phyloP scores from a whole-genome alignment of 2,797 vertebrate species.

The Nasua narica region DNA sequence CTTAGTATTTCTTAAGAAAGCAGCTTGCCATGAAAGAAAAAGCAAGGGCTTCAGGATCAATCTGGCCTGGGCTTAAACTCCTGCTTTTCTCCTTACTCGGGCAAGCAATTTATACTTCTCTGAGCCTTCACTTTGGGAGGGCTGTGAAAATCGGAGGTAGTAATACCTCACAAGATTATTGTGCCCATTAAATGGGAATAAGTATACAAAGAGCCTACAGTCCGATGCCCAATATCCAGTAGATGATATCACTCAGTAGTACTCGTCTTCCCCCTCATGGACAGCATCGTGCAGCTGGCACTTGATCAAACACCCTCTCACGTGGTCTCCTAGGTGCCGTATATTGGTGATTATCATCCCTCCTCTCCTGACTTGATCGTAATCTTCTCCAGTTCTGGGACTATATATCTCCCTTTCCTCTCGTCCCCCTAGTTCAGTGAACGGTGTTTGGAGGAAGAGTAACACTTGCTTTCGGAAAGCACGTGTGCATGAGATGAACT shows the following conservation, averaged over 20 bases:
- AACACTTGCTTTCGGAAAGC: not conserved
- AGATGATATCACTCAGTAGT: not conserved
- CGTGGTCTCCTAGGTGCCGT: not conserved
- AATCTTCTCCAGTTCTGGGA: not conserved
- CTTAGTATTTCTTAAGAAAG: not conserved
- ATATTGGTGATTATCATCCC: not conserved
- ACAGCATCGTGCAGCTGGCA: not conserved
- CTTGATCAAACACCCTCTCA: not conserved
- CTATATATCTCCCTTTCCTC: not conserved
- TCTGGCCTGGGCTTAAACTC: not conserved
- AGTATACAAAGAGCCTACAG: not conserved
- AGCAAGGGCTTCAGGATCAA: not conserved
- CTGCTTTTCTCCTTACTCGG: not conserved
- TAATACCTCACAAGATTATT: not conserved
- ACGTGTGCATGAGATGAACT: not conserved
- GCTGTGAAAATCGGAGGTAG: not conserved
- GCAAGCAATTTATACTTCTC: not conserved
- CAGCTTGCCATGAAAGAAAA: not conserved
- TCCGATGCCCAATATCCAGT: not conserved
- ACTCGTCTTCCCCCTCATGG: not conserved
- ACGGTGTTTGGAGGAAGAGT: not conserved
- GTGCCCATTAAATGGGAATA: not conserved
- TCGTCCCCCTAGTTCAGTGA: not conserved
- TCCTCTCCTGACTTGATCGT: not conserved
- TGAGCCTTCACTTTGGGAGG: not conserved